A percentile compares a stretch with the other conserved stretches of the same genome.
Evolutionary conservation across 2,797 vertebrate species (phyloP).

Genomic region (Erpetoichthys calabaricus): DNA sequence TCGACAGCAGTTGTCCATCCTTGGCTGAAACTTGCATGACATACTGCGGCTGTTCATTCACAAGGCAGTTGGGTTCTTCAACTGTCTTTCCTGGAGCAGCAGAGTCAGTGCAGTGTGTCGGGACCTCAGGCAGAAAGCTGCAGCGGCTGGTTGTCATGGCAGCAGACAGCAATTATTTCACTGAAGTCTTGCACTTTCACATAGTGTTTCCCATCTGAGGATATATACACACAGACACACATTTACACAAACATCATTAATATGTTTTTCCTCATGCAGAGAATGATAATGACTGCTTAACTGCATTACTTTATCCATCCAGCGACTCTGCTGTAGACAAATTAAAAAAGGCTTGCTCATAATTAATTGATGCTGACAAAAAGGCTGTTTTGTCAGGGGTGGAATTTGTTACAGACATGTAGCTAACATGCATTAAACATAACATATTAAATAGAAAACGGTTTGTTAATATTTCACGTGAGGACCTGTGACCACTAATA

Average conservation of each 20-base stretch:
- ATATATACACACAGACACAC: not conserved
- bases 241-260: not conserved
- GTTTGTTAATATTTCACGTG: no score
- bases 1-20: slow-evolving; percentile 56
- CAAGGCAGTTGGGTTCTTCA: slow-evolving; percentile 39
- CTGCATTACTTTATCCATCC: not conserved
- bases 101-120: slow-evolving; percentile 41
- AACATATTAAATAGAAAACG: no score
- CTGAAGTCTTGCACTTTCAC: slow-evolving; percentile 43
- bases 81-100: slow-evolving; percentile 39
- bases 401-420: no score
- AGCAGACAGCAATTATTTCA: slow-evolving; percentile 41
- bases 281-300: no score
- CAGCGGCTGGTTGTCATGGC: slow-evolving; percentile 58
- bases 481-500: no score
- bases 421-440: no score
- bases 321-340: not conserved
- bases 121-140: slow-evolving; percentile 57
- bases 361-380: not conserved
- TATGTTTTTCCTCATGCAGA: no score
- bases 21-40: slow-evolving; percentile 60
- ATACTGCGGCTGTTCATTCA: slow-evolving; percentile 48
- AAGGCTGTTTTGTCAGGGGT: no score
- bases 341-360: not conserved
- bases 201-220: slow-evolving; percentile 33